Percentiles rank a stretch among this genome's conserved stretches.
These are phyloP conservation scores for Lordiphosa clarofinis DNA, from an alignment of 1,140 invertebrate genomes.

Conservation along the genomic window DNA sequence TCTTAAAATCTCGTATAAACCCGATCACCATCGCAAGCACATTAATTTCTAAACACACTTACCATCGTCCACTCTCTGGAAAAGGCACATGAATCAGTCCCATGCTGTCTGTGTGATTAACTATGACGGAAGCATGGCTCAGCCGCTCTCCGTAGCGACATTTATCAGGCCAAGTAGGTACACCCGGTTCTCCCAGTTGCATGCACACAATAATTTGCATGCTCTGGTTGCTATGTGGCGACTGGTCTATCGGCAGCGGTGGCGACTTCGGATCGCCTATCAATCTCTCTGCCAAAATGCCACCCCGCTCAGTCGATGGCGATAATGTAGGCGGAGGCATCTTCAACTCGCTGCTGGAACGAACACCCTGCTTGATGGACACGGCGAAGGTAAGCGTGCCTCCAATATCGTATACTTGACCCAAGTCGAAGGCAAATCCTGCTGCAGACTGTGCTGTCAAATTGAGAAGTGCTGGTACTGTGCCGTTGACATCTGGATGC, in stretches of 20 bases:
- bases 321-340: conserved; percentile 42
- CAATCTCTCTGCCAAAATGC: conserved; percentile 64
- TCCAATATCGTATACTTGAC: conserved; percentile 85
- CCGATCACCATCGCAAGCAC: too few relatives aligned
- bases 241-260: background rate
- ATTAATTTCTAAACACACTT: conserved; percentile 6
- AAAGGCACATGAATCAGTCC: conserved; percentile 86
- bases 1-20: too few relatives aligned
- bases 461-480: conserved; percentile 84
- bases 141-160: conserved; percentile 81
- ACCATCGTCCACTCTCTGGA: conserved; percentile 89
- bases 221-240: conserved; percentile 72
- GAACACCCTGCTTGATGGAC: conserved; percentile 82
- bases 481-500: conserved; percentile 81
- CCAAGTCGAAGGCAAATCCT: conserved; percentile 84
- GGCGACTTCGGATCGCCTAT: conserved; percentile 39
- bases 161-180: conserved; percentile 81
- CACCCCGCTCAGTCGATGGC: conserved; percentile 37
- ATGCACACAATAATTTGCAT: conserved; percentile 83
- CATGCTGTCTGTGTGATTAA: conserved; percentile 83
- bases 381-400: conserved; percentile 85
- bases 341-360: conserved; percentile 77
- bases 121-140: conserved; percentile 81
- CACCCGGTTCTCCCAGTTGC: conserved; percentile 80
- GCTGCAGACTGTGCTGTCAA: conserved; percentile 82